Evolutionary conservation across 2,113 vertebrate genomes (phyloP).

Genomic region (Rissa tridactyla): DNA sequence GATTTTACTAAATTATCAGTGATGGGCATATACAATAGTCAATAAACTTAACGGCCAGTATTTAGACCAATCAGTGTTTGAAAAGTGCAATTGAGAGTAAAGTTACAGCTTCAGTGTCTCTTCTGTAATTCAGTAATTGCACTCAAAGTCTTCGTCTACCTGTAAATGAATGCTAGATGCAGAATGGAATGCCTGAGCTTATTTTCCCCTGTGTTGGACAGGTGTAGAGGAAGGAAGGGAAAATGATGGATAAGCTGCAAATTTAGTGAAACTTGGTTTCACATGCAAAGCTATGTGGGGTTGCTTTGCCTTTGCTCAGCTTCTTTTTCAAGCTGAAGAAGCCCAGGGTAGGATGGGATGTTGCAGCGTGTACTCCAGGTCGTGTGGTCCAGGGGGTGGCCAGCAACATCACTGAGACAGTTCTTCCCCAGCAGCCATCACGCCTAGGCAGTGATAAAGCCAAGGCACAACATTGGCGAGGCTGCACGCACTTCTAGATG

Average conservation of each 20-base stretch:
- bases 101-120: not conserved
- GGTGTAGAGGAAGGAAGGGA: not conserved
- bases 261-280: not conserved
- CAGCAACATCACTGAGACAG: not conserved
- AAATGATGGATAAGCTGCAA: not conserved
- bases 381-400: fast-evolving
- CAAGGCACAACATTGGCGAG: fast-evolving
- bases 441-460: not conserved
- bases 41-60: not conserved
- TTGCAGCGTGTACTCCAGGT: fast-evolving
- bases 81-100: not conserved
- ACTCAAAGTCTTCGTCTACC: not conserved
- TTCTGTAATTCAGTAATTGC: not conserved
- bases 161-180: not conserved
- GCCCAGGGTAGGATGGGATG: fast-evolving
- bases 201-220: not conserved
- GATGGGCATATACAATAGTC: not conserved
- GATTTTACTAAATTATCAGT: not conserved
- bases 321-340: not conserved
- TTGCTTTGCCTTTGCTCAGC: not conserved
- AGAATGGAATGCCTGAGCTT: not conserved
- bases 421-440: fast-evolving
- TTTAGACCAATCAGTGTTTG: not conserved
- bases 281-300: not conserved
- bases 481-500: not conserved